These are phyloP conservation scores for Semibalanus balanoides DNA, from an alignment of 1,140 invertebrate genomes.

Conservation along the genomic window DNA sequence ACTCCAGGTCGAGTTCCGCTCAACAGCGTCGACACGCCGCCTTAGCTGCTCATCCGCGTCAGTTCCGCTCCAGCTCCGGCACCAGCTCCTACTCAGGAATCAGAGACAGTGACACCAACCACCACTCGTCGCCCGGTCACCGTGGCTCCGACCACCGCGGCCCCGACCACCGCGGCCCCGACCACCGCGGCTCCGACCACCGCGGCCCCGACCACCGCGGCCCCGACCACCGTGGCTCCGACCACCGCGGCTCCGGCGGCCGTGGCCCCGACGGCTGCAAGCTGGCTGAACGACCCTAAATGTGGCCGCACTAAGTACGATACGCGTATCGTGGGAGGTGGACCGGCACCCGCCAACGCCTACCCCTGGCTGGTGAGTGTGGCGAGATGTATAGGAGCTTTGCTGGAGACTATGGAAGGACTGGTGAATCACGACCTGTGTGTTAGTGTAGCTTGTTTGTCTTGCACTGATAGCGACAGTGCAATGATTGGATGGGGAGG, in stretches of 20 bases:
- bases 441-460: no score
- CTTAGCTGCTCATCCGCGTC: background rate
- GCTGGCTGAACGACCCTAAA: background rate
- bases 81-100: no score
- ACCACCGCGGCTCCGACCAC: no score
- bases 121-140: no score
- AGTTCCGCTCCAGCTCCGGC: background rate
- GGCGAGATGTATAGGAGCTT: no score
- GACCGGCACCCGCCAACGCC: background rate
- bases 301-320: constrained; percentile 13
- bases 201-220: background rate
- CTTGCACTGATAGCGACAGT: no score
- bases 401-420: no score
- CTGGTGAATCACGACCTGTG: no score
- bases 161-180: no score
- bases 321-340: constrained; percentile 7
- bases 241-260: background rate
- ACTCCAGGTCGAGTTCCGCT: background rate
- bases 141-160: no score
- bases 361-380: constrained; percentile 21
- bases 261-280: no score
- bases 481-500: no score
- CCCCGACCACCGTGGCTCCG: background rate
- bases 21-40: background rate
- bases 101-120: background rate